Conservation (phyloP, 2,888 invertebrate genomes). For the Gari tellinella region DNA sequence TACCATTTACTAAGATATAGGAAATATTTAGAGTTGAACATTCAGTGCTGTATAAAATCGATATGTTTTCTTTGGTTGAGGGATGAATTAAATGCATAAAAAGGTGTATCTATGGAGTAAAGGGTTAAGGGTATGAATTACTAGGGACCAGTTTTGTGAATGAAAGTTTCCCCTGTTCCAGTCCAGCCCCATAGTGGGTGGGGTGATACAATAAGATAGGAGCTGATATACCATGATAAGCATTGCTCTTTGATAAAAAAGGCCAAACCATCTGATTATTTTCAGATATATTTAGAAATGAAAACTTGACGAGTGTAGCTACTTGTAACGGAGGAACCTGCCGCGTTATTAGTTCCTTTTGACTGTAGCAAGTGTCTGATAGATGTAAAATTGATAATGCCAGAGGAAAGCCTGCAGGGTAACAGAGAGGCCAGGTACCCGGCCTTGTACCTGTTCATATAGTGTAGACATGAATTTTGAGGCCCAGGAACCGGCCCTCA, state of each 20-base stretch:
- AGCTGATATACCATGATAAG: conserved; percentile 38
- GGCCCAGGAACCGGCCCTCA: too few species aligned
- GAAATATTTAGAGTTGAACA: too few species aligned
- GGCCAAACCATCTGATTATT: conserved; percentile 48
- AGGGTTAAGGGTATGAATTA: conserved; percentile 7
- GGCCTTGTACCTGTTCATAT: too few species aligned
- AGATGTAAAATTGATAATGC: conserved; percentile 34
- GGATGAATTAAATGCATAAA: too few species aligned
- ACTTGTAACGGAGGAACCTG: conserved; percentile 44
- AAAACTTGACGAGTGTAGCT: conserved; percentile 50
- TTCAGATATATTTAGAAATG: conserved; percentile 57
- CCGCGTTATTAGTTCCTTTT: conserved; percentile 59
- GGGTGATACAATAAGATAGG: conserved; percentile 47
- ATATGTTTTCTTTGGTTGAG: too few species aligned
- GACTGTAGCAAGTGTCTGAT: conserved; percentile 53
- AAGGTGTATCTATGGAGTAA: too few species aligned
- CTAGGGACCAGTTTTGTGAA: conserved; percentile 42
- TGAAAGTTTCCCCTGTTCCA: conserved; percentile 54
- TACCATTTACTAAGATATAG: too few species aligned
- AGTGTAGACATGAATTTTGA: too few species aligned
- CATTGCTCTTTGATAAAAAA: conserved; percentile 52
- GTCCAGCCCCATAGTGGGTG: conserved; percentile 52
- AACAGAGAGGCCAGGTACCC: background rate
- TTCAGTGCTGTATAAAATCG: background rate
- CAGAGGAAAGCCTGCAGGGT: conserved; percentile 33